Evolutionary conservation across 2,888 invertebrate species (phyloP).

Genomic region (Bimastos eiseni): DNA sequence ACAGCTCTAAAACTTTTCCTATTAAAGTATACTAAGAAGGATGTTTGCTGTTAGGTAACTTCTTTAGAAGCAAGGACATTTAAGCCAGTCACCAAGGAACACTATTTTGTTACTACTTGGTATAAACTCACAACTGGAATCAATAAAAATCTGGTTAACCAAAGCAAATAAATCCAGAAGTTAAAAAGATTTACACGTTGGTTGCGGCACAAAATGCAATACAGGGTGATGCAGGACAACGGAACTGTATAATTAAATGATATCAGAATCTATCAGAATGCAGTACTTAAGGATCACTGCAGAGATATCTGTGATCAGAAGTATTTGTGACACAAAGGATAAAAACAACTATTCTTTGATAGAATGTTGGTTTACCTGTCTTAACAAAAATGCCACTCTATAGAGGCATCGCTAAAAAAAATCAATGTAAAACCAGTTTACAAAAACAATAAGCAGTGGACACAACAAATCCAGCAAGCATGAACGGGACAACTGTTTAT

Average conservation of each 20-base stretch:
- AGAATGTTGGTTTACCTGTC: background rate
- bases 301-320: background rate
- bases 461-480: background rate
- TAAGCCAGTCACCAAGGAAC: background rate
- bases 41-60: background rate
- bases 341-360: background rate
- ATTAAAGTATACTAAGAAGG: no score
- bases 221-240: background rate
- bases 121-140: background rate
- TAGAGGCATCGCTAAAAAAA: background rate
- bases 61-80: background rate
- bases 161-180: background rate
- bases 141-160: background rate
- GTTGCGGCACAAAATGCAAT: background rate
- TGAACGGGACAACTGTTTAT: background rate
- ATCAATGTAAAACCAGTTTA: background rate
- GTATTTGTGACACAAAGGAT: background rate
- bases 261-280: background rate
- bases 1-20: no score
- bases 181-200: background rate
- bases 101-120: background rate
- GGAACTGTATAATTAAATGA: background rate
- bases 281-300: background rate
- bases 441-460: background rate
- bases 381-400: background rate